These are phyloP conservation scores for Ctenosaura bakeri DNA, from an alignment of 2,797 vertebrate species.

Conservation along the genomic window DNA sequence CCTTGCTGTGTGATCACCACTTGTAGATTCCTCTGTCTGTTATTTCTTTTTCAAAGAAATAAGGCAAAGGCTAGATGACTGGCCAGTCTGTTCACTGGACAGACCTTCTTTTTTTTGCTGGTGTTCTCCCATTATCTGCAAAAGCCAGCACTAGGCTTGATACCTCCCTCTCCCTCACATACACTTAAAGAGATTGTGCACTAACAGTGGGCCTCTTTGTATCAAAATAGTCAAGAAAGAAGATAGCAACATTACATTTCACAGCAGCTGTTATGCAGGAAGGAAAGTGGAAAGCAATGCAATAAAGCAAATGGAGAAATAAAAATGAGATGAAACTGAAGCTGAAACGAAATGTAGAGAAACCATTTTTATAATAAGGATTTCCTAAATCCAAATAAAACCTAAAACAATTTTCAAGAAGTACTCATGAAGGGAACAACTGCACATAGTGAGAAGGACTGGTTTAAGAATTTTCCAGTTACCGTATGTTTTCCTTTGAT, in stretches of 20 bases:
- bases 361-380: background rate
- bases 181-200: background rate
- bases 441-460: background rate
- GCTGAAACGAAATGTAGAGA: background rate
- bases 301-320: background rate
- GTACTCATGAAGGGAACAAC: background rate
- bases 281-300: background rate
- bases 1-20: background rate
- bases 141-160: background rate
- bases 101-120: background rate
- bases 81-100: background rate
- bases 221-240: background rate
- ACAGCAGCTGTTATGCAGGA: background rate
- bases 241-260: background rate
- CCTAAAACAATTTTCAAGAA: conserved; percentile 17
- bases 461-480: background rate
- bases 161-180: background rate
- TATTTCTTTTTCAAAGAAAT: background rate
- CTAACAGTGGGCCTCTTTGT: background rate
- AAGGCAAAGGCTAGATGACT: background rate
- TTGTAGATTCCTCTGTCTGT: background rate
- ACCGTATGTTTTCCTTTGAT: background rate
- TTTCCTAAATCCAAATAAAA: background rate
- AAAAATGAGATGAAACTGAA: background rate
- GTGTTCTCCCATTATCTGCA: background rate